A percentile compares a stretch with the other conserved stretches of the same genome.
phyloP scores from a whole-genome alignment of 2,888 invertebrate genomes.

The Stegophylla sp. region DNA sequence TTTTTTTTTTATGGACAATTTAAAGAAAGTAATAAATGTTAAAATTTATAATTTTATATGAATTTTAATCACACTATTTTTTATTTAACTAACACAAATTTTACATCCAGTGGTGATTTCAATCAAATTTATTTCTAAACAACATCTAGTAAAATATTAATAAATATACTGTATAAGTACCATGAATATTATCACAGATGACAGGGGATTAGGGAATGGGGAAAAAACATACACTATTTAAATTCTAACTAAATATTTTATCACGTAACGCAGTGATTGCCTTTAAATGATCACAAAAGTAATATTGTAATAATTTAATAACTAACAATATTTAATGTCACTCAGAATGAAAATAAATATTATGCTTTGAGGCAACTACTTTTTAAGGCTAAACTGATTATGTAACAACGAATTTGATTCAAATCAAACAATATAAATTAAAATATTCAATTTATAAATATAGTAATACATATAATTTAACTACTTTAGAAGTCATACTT shows the following conservation, averaged over 20 bases:
- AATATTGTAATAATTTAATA: conserved; percentile 28
- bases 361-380: conserved; percentile 27
- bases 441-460: conserved; percentile 49
- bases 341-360: conserved; percentile 13
- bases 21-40: conserved; percentile 14
- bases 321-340: conserved; percentile 34
- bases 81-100: conserved; percentile 31
- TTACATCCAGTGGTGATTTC: conserved; percentile 28
- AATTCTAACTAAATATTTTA: conserved; percentile 47
- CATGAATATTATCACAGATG: conserved; percentile 56
- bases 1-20: background rate
- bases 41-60: conserved; percentile 10
- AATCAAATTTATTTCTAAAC: conserved; percentile 35
- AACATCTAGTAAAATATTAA: conserved; percentile 42
- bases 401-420: conserved; percentile 46
- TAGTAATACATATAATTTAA: conserved; percentile 52
- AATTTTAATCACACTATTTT: background rate
- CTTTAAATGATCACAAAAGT: conserved; percentile 41
- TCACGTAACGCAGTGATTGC: conserved; percentile 33
- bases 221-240: conserved; percentile 28
- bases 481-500: conserved; percentile 45
- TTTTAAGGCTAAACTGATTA: conserved; percentile 35
- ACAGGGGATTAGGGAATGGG: conserved; percentile 35
- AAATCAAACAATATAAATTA: conserved; percentile 49
- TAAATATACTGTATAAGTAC: conserved; percentile 53